Percentiles rank a stretch among this genome's conserved stretches.
Conservation (phyloP, 2,888 invertebrate species). For the Pycnomerus fuliginosus region DNA sequence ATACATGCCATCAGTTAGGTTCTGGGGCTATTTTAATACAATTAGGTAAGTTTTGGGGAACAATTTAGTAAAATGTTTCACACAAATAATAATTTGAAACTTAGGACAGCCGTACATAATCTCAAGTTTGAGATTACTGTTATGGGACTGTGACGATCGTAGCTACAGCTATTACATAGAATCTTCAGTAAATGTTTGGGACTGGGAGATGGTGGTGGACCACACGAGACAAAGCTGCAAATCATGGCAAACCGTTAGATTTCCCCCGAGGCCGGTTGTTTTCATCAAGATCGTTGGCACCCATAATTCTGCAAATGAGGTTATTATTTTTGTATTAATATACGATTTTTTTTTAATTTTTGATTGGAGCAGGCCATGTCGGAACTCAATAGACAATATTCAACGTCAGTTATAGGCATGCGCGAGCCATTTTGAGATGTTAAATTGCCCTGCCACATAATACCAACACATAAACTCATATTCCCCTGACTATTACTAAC, state of each 20-base stretch:
- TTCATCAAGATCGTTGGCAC: constrained; percentile 96
- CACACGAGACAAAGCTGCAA: constrained; percentile 81
- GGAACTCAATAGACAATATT: too few relatives aligned
- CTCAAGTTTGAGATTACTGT: constrained; percentile 82
- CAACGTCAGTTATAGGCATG: too few relatives aligned
- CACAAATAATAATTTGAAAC: too few relatives aligned
- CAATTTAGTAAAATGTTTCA: too few relatives aligned
- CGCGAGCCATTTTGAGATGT: too few relatives aligned
- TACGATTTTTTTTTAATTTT: too few relatives aligned
- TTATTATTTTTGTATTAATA: too few relatives aligned
- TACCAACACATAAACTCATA: too few relatives aligned
- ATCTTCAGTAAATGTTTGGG: constrained; percentile 87
- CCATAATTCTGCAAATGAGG: constrained; percentile 96
- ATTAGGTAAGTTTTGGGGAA: constrained; percentile 67
- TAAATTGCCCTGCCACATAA: too few relatives aligned
- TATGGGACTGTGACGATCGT: constrained; percentile 97
- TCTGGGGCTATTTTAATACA: constrained; percentile 94
- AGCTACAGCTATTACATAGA: constrained; percentile 96
- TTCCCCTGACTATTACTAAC: too few relatives aligned
- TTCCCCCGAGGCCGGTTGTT: constrained; percentile 82
- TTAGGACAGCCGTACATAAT: constrained; percentile 88
- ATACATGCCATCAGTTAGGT: constrained; percentile 95
- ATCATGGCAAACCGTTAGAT: constrained; percentile 93
- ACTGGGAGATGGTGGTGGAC: constrained; percentile 91
- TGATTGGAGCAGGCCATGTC: too few relatives aligned